phyloP scores from a whole-genome alignment of 2,888 invertebrate species.

The Hydroisotoma schaefferi region DNA sequence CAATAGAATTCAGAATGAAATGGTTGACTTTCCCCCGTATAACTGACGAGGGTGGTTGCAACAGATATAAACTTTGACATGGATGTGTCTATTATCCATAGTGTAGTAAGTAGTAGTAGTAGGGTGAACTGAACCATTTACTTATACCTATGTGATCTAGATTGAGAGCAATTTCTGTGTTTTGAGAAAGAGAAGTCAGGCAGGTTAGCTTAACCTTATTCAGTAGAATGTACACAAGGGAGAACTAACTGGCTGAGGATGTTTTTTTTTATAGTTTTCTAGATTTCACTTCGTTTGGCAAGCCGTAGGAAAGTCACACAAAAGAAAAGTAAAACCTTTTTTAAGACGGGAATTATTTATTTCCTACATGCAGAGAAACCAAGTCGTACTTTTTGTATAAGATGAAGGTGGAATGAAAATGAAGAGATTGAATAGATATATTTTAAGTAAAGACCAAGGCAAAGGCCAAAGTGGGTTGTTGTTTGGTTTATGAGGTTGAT shows the following conservation, averaged over 20 bases:
- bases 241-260: too few relatives aligned
- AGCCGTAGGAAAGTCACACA: conserved; percentile 2
- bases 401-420: conserved; percentile 14
- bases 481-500: conserved; percentile 17
- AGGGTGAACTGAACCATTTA: neutral
- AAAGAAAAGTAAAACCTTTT: neutral
- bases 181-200: neutral
- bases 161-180: neutral
- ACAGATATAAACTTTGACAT: neutral
- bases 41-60: conserved; percentile 4
- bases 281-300: conserved; percentile 2
- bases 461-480: conserved; percentile 7
- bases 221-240: too few relatives aligned
- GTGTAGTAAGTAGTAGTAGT: neutral
- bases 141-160: too few relatives aligned
- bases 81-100: neutral
- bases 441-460: neutral
- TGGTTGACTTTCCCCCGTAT: neutral
- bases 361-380: too few relatives aligned
- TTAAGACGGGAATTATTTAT: conserved; percentile 3
- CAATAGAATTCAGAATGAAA: conserved; percentile 22
- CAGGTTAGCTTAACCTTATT: neutral
- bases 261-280: too few relatives aligned
- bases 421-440: neutral
- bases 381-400: too few relatives aligned